phyloP scores from a whole-genome alignment of 1,140 invertebrate genomes.

The Nymphalis io region DNA sequence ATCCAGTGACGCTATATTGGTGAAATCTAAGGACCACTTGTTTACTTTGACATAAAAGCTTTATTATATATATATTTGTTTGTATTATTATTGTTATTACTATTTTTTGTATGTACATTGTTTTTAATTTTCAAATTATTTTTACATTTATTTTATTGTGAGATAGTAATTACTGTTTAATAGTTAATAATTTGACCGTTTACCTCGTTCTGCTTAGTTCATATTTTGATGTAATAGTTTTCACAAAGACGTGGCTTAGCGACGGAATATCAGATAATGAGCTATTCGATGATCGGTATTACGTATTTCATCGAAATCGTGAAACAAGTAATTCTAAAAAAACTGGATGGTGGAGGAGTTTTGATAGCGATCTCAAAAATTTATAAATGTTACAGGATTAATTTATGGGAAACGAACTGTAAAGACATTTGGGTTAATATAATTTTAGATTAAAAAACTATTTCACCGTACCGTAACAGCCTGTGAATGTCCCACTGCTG shows the following conservation, averaged over 20 bases:
- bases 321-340: slow-evolving; percentile 4
- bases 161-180: background rate
- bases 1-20: slow-evolving; percentile 15
- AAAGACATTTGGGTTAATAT: too few species aligned
- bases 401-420: too few species aligned
- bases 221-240: slow-evolving; percentile 16
- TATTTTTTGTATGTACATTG: too few species aligned
- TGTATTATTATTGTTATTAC: too few species aligned
- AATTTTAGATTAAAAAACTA: background rate
- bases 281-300: slow-evolving; percentile 15
- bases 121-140: too few species aligned
- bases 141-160: background rate
- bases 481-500: too few species aligned
- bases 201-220: slow-evolving; percentile 10
- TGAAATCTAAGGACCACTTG: slow-evolving; percentile 10
- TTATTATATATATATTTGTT: too few species aligned
- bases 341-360: slow-evolving; percentile 3
- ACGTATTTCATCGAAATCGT: slow-evolving; percentile 16
- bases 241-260: slow-evolving; percentile 22
- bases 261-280: slow-evolving; percentile 8
- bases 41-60: background rate
- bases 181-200: slow-evolving; percentile 1
- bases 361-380: too few species aligned
- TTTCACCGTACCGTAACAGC: too few species aligned
- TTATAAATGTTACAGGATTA: too few species aligned